These are phyloP conservation scores for Heteromormyrus szaboi DNA, from an alignment of 2,797 vertebrate species.

Conservation along the genomic window DNA sequence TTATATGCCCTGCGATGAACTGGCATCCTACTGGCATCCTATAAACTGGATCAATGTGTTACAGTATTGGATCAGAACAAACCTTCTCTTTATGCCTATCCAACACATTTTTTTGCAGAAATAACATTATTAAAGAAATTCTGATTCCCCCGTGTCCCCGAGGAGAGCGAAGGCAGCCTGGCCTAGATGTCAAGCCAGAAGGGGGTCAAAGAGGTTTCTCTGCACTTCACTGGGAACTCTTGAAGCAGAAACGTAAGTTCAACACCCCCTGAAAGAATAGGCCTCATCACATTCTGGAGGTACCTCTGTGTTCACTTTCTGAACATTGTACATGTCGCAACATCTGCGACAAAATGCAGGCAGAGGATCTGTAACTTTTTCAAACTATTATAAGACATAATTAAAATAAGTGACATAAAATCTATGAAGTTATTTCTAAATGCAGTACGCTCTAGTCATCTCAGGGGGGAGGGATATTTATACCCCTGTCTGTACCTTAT, in stretches of 20 bases:
- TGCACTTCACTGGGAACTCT: conserved; percentile 26
- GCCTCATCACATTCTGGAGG: neutral
- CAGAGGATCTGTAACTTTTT: neutral
- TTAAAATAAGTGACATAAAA: neutral
- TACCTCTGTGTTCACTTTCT: neutral
- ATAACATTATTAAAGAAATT: conserved; percentile 36
- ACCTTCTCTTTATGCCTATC: conserved; percentile 5
- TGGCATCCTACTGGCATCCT: neutral
- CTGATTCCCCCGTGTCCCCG: conserved; percentile 31
- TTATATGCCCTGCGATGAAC: neutral
- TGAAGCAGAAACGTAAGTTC: neutral
- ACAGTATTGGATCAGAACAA: neutral
- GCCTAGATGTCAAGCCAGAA: conserved; percentile 43
- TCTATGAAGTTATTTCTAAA: neutral
- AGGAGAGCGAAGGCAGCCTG: conserved; percentile 32
- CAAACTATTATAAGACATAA: conserved; percentile 3
- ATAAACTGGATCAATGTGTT: neutral
- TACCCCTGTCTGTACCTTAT: conserved; percentile 2
- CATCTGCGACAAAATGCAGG: neutral
- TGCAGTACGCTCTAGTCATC: neutral
- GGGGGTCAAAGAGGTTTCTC: conserved; percentile 42
- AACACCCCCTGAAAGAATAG: conserved; percentile 14
- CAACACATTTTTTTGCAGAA: conserved; percentile 8
- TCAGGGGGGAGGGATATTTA: neutral
- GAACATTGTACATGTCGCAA: neutral